Percentiles rank a stretch among this genome's conserved stretches.
Conservation (phyloP, 2,797 vertebrate species). For the Caiman crocodilus region DNA sequence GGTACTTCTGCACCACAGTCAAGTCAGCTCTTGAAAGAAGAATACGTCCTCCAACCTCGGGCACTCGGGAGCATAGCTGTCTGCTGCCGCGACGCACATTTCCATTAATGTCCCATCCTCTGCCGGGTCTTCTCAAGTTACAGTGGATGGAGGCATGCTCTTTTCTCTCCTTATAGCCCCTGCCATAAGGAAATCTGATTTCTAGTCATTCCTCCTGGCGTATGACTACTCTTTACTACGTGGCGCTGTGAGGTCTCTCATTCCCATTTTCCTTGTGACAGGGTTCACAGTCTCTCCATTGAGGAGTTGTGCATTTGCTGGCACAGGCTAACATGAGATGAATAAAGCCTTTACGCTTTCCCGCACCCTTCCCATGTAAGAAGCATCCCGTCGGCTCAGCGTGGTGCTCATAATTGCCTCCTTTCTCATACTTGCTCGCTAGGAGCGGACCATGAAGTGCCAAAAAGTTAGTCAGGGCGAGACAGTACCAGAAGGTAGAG, state of each 20-base stretch:
- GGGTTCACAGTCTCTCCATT: conserved; percentile 48
- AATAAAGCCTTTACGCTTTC: conserved; percentile 65
- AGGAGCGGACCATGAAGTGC: not conserved
- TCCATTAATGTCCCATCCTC: not conserved
- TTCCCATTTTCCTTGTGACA: conserved; percentile 3
- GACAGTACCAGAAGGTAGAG: not conserved
- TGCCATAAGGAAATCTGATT: conserved; percentile 31
- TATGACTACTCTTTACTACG: conserved; percentile 47
- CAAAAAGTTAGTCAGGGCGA: not conserved
- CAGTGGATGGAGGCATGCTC: conserved; percentile 22
- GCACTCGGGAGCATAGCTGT: not conserved
- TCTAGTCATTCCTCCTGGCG: conserved; percentile 43
- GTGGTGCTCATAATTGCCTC: not conserved
- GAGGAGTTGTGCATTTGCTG: conserved; percentile 7
- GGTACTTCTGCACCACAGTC: not conserved
- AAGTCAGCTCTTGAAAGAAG: conserved; percentile 14
- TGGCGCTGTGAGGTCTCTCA: conserved; percentile 36
- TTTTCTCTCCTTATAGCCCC: conserved; percentile 15
- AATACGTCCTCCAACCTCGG: not conserved
- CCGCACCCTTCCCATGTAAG: not conserved
- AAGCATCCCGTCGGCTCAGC: not conserved
- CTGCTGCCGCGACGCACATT: not conserved
- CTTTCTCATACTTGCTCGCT: not conserved
- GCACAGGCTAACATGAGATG: conserved; percentile 14
- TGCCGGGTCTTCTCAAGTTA: not conserved